phyloP scores from a whole-genome alignment of 2,113 vertebrate genomes.

The Ailurus styani region DNA sequence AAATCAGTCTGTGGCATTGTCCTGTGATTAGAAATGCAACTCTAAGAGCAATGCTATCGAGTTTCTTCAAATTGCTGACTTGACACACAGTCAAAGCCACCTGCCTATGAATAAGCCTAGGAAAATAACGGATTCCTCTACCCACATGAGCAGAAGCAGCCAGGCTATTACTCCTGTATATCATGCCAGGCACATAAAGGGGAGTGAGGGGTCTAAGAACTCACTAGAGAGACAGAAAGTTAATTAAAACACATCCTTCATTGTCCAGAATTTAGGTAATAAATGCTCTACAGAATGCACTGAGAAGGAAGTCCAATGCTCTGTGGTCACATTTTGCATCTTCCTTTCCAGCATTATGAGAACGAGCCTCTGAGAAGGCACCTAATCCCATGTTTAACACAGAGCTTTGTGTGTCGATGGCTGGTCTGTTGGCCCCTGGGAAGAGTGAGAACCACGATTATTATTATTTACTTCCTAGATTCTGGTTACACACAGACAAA shows the following conservation, averaged over 20 bases:
- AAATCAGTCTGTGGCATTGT: neutral
- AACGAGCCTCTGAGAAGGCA: neutral
- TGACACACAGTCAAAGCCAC: conserved; percentile 20
- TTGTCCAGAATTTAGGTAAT: conserved; percentile 54
- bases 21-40: conserved; percentile 24
- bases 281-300: conserved; percentile 16
- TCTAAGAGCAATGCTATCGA: neutral
- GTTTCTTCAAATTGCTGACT: conserved; percentile 43
- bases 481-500: neutral
- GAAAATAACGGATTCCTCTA: conserved; percentile 35
- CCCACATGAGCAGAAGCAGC: neutral
- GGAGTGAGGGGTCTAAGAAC: conserved; percentile 30
- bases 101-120: conserved; percentile 22
- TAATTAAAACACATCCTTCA: conserved; percentile 73
- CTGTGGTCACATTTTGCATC: conserved; percentile 12
- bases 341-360: conserved; percentile 27
- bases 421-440: neutral
- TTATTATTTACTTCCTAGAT: conserved; percentile 24
- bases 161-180: conserved; percentile 42
- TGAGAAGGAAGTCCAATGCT: conserved; percentile 16
- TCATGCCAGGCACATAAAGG: conserved; percentile 16
- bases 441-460: neutral
- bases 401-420: neutral
- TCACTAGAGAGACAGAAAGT: conserved; percentile 54
- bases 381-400: neutral